Conservation (phyloP, 2,113 vertebrate species). For the Trematomus loennbergii region DNA sequence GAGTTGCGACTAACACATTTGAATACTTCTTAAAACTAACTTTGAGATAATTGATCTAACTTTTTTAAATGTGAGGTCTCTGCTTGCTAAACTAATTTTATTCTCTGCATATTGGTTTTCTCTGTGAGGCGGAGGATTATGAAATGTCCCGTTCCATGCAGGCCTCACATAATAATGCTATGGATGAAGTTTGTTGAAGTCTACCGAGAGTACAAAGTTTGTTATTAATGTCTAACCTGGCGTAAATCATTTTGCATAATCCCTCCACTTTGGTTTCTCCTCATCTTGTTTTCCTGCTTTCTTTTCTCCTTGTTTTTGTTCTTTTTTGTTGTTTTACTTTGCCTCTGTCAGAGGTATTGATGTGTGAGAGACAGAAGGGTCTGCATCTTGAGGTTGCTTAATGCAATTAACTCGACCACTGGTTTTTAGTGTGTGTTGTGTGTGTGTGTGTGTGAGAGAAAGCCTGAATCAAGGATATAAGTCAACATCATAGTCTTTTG, state of each 20-base stretch:
- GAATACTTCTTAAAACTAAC: not conserved
- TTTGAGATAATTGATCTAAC: slow-evolving; percentile 4
- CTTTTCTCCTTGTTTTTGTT: slow-evolving; percentile 32
- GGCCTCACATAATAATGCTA: slow-evolving; percentile 16
- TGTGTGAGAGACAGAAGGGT: slow-evolving; percentile 77
- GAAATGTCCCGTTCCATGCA: slow-evolving; percentile 23
- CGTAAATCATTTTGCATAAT: slow-evolving; percentile 55
- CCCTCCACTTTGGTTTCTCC: not conserved
- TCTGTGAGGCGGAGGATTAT: not conserved
- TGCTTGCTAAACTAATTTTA: slow-evolving; percentile 29
- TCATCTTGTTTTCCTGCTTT: slow-evolving; percentile 16
- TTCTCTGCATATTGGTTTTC: slow-evolving; percentile 39
- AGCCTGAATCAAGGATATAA: not conserved
- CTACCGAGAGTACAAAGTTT: slow-evolving; percentile 27
- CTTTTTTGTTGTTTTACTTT: slow-evolving; percentile 55
- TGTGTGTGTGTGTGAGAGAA: slow-evolving; percentile 16
- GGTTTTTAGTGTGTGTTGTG: slow-evolving; percentile 51
- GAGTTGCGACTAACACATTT: not conserved
- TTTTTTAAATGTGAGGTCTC: not conserved
- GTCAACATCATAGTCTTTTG: slow-evolving; percentile 24
- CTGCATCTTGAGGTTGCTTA: slow-evolving; percentile 67
- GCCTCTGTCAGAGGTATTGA: slow-evolving; percentile 65
- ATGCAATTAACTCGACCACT: slow-evolving; percentile 78
- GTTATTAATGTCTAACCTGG: slow-evolving; percentile 38
- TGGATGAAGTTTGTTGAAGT: slow-evolving; percentile 37